phyloP scores from a whole-genome alignment of 1,140 invertebrate genomes.

The Antheraea mylitta region DNA sequence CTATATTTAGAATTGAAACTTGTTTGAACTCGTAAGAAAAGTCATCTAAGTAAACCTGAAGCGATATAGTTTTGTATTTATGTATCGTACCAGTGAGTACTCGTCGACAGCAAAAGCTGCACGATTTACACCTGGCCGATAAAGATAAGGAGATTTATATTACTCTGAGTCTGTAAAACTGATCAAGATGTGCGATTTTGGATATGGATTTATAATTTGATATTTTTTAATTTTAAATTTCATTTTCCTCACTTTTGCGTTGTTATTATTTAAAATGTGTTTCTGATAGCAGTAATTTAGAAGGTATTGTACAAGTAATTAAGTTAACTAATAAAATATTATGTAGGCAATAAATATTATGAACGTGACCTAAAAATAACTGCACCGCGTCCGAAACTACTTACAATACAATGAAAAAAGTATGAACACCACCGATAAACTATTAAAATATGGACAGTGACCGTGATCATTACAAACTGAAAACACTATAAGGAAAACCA shows the following conservation, averaged over 20 bases:
- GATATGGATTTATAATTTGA: slow-evolving; percentile 20
- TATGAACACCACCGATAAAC: no score
- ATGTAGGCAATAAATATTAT: no score
- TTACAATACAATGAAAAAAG: no score
- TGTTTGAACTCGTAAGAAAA: background rate
- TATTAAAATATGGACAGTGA: no score
- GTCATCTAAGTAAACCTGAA: background rate
- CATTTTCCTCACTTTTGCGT: background rate
- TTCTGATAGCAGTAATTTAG: no score
- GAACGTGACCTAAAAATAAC: no score
- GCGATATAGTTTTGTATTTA: background rate
- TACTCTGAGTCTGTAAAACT: slow-evolving; percentile 27
- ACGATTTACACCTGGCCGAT: slow-evolving; percentile 52
- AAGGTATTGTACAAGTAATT: no score
- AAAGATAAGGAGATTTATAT: slow-evolving; percentile 45
- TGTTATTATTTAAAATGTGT: no score
- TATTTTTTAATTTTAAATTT: background rate
- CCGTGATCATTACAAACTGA: no score
- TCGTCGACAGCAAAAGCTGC: slow-evolving; percentile 36
- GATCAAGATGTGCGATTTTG: slow-evolving; percentile 5
- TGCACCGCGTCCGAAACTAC: no score
- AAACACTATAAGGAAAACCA: no score
- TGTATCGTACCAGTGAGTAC: background rate
- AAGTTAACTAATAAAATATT: no score
- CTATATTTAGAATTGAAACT: slow-evolving; percentile 10